These are phyloP conservation scores for Cryptoleucopteryx plumbea DNA, from an alignment of 2,113 vertebrate genomes.

Conservation along the genomic window DNA sequence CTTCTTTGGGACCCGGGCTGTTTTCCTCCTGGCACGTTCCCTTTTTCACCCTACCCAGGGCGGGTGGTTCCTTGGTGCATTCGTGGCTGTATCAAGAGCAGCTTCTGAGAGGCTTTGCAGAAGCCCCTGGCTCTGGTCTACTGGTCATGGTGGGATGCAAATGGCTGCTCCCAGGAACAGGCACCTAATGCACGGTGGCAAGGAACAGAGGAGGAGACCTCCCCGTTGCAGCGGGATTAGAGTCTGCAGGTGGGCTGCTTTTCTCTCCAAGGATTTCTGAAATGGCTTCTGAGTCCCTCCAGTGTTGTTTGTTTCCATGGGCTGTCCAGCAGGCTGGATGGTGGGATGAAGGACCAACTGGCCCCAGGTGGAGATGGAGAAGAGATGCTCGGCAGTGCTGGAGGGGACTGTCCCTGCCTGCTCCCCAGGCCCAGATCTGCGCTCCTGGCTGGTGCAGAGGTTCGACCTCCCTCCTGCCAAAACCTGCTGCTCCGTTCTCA, in stretches of 20 bases:
- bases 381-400: background rate
- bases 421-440: background rate
- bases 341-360: background rate
- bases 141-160: background rate
- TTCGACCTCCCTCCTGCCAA: background rate
- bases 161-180: background rate
- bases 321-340: background rate
- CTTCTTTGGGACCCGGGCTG: background rate
- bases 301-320: background rate
- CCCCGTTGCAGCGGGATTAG: no score
- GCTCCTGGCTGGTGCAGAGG: background rate
- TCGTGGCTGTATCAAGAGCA: background rate
- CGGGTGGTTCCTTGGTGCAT: background rate
- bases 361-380: background rate
- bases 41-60: background rate
- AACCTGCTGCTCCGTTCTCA: background rate
- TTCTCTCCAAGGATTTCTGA: background rate
- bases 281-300: background rate
- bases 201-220: background rate
- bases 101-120: background rate
- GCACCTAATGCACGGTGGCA: no score
- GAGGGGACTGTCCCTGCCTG: background rate
- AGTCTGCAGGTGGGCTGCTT: background rate
- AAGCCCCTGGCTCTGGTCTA: background rate
- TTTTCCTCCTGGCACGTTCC: background rate